These are phyloP conservation scores for Callimorpha dominula DNA, from an alignment of 2,888 invertebrate species.

Conservation along the genomic window DNA sequence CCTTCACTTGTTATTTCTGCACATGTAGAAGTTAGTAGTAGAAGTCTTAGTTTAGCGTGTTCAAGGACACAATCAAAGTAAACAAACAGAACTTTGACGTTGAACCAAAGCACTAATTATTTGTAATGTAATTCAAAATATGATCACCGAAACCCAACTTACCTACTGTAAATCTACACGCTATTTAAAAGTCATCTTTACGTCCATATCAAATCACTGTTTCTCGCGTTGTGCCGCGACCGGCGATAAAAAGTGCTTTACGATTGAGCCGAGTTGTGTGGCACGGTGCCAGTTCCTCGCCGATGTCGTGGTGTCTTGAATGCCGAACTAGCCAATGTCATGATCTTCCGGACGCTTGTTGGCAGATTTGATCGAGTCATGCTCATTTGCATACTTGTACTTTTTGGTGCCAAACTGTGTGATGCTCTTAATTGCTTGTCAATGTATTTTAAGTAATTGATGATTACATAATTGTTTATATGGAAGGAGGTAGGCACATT, in stretches of 20 bases:
- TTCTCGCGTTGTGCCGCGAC: slow-evolving; percentile 41
- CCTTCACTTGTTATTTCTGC: too few relatives aligned
- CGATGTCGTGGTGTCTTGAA: slow-evolving; percentile 36
- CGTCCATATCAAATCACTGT: slow-evolving; percentile 48
- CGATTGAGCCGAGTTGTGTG: slow-evolving; percentile 45
- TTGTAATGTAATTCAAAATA: too few relatives aligned
- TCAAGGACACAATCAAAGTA: too few relatives aligned
- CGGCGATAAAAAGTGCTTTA: slow-evolving; percentile 55
- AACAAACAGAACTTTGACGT: too few relatives aligned
- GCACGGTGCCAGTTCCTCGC: slow-evolving; percentile 49
- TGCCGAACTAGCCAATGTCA: slow-evolving; percentile 57
- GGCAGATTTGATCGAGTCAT: slow-evolving; percentile 52
- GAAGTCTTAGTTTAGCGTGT: too few relatives aligned
- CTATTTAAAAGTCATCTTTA: slow-evolving; percentile 29
- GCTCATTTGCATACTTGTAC: slow-evolving; percentile 35
- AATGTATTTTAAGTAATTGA: slow-evolving; percentile 5
- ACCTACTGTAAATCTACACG: neutral
- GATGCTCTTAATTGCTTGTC: slow-evolving; percentile 35
- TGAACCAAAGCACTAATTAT: too few relatives aligned
- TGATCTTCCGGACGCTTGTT: slow-evolving; percentile 51
- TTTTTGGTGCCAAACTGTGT: slow-evolving; percentile 28
- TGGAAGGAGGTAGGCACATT: neutral
- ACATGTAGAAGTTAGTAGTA: too few relatives aligned
- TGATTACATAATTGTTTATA: neutral
- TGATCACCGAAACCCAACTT: neutral